These are phyloP conservation scores for Camelus bactrianus DNA, from an alignment of 2,113 vertebrate species.

Conservation along the genomic window DNA sequence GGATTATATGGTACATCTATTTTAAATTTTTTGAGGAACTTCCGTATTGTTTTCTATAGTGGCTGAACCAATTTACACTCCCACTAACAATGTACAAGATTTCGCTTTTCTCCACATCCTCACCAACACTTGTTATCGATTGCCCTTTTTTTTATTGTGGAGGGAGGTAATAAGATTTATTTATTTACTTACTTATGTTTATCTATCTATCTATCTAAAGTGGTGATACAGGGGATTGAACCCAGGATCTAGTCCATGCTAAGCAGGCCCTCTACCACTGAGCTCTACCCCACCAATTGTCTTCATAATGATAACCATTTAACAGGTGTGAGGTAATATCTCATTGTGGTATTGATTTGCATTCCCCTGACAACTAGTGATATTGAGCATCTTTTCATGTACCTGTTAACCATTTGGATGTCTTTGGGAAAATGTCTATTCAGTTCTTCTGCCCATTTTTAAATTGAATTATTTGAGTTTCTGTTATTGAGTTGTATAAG, in stretches of 20 bases:
- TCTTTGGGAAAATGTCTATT: not conserved
- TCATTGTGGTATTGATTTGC: not conserved
- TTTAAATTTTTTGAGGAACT: not conserved
- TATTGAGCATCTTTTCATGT: not conserved
- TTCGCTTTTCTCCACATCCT: not conserved
- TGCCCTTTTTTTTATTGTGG: too few relatives aligned
- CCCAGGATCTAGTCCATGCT: too few relatives aligned
- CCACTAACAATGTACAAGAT: not conserved
- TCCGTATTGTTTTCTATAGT: not conserved
- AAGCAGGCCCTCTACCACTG: too few relatives aligned
- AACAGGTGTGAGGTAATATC: not conserved
- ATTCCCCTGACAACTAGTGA: not conserved
- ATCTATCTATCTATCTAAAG: too few relatives aligned
- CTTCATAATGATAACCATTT: not conserved
- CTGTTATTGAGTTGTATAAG: not conserved
- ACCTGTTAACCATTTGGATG: not conserved
- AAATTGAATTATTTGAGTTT: not conserved
- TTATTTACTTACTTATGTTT: too few relatives aligned
- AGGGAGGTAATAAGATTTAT: too few relatives aligned
- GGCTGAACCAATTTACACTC: not conserved
- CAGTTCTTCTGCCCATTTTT: not conserved
- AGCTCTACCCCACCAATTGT: not conserved
- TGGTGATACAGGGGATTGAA: too few relatives aligned
- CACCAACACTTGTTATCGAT: not conserved
- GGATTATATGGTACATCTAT: not conserved